Conservation (phyloP, 2,113 vertebrate genomes). For the Chascanopsetta lugubris region DNA sequence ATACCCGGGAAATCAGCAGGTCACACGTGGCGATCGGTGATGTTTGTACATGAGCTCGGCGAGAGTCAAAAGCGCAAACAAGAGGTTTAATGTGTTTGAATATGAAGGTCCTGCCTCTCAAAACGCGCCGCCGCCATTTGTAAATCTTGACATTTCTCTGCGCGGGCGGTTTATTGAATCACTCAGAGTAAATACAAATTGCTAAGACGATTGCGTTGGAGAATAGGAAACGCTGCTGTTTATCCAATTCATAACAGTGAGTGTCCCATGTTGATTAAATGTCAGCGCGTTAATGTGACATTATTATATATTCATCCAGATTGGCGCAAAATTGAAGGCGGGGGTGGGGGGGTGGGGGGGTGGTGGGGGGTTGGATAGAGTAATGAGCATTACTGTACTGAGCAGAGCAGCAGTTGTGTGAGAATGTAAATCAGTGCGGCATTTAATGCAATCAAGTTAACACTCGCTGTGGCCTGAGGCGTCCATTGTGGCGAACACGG, state of each 20-base stretch:
- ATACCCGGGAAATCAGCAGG: constrained; percentile 31
- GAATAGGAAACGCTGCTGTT: constrained; percentile 60
- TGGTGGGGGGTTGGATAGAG: too few relatives aligned
- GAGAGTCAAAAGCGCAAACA: constrained; percentile 20
- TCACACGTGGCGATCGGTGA: constrained; percentile 21
- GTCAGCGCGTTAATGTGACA: constrained; percentile 76
- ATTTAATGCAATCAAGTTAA: constrained; percentile 60
- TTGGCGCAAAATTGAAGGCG: constrained; percentile 39
- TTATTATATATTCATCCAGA: constrained; percentile 73
- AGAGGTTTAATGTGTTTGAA: constrained; percentile 27
- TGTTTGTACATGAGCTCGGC: constrained; percentile 21
- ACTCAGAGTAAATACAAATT: constrained; percentile 39
- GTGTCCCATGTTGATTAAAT: constrained; percentile 79
- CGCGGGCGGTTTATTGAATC: constrained; percentile 11
- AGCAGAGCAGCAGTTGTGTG: constrained; percentile 51
- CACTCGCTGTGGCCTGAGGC: constrained; percentile 36
- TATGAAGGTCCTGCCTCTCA: constrained; percentile 16
- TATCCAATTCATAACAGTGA: constrained; percentile 67
- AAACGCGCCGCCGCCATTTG: constrained; percentile 28
- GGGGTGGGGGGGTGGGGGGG: too few relatives aligned
- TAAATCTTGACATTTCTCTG: constrained; percentile 35
- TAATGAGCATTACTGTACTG: constrained; percentile 40
- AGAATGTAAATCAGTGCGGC: constrained; percentile 54
- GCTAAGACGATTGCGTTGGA: background rate
- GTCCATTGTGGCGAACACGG: constrained; percentile 14